These are phyloP conservation scores for Palaemon carinicauda DNA, from an alignment of 1,140 invertebrate genomes.

Conservation along the genomic window DNA sequence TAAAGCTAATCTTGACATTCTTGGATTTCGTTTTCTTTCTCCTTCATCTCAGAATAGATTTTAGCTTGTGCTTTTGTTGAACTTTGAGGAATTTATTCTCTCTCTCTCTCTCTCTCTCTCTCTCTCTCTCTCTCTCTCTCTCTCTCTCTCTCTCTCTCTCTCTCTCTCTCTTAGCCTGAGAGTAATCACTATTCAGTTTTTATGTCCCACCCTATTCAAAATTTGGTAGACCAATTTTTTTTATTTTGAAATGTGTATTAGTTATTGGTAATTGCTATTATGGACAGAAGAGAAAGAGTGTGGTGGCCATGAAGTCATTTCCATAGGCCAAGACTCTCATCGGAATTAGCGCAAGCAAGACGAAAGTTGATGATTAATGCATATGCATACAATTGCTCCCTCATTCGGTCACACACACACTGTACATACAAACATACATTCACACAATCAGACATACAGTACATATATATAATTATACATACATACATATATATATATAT, in stretches of 20 bases:
- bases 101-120: neutral
- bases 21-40: neutral
- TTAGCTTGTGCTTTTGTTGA: no score
- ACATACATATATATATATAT: neutral
- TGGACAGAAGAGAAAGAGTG: neutral
- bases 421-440: no score
- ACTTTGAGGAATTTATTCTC: no score
- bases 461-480: constrained; percentile 24
- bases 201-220: no score
- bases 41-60: neutral
- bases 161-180: neutral
- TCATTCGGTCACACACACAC: no score
- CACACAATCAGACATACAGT: neutral
- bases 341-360: no score
- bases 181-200: neutral
- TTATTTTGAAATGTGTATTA: no score
- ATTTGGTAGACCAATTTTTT: no score
- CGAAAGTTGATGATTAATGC: no score
- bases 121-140: neutral
- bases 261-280: no score
- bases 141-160: neutral
- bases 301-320: neutral
- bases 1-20: neutral
- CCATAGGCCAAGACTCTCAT: no score
- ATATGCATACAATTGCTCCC: no score